A percentile compares a stretch with the other conserved stretches of the same genome.
Evolutionary conservation across 1,140 invertebrate genomes (phyloP).

Genomic region (Caenorhabditis inopinata): DNA sequence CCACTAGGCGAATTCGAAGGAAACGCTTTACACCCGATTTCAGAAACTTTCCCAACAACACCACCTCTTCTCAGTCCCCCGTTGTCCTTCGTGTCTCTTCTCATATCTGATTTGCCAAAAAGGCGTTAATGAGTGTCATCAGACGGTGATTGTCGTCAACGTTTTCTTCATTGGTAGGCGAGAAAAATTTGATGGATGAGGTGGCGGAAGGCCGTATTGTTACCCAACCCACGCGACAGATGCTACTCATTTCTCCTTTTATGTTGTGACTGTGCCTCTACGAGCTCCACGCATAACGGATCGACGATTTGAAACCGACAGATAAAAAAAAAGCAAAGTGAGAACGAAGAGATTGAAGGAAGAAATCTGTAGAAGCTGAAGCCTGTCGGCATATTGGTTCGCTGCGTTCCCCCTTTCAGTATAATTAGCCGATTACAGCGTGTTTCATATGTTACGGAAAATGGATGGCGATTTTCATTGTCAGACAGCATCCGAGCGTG

Average conservation of each 20-base stretch:
- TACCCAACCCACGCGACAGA: conserved; percentile 29
- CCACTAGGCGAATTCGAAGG: too few relatives aligned
- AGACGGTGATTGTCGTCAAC: not conserved
- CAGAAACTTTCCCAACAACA: too few relatives aligned
- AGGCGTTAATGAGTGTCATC: conserved; percentile 7
- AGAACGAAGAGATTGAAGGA: not conserved
- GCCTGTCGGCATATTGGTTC: too few relatives aligned
- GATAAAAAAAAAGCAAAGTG: not conserved
- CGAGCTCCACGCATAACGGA: not conserved
- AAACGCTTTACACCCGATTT: too few relatives aligned
- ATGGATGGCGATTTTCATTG: conserved; percentile 1
- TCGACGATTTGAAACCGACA: conserved; percentile 19
- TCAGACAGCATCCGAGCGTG: conserved; percentile 8
- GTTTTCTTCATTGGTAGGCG: not conserved
- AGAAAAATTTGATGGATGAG: conserved; percentile 28
- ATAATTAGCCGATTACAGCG: not conserved
- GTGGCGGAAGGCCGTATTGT: conserved; percentile 19
- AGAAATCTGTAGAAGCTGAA: not conserved
- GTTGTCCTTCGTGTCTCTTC: not conserved
- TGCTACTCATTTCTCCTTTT: not conserved
- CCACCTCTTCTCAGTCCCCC: not conserved
- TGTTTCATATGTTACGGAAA: not conserved
- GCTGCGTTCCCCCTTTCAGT: not conserved
- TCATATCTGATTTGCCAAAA: not conserved
- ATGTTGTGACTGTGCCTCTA: not conserved